Evolutionary conservation across 2,888 invertebrate genomes (phyloP).

Genomic region (Octonoba sinensis): DNA sequence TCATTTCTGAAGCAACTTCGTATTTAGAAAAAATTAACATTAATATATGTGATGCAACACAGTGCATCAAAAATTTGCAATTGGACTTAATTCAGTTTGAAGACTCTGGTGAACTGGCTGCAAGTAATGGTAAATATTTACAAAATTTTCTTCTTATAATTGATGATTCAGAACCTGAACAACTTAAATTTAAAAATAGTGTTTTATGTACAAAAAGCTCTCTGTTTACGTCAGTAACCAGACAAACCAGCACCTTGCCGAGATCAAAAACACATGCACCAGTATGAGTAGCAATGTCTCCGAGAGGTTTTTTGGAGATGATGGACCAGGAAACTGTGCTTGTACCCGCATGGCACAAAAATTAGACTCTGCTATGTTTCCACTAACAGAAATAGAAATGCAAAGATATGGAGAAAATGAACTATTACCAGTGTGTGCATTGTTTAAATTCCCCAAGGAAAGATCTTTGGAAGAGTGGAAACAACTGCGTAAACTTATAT

Average conservation of each 20-base stretch:
- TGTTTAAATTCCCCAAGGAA: background rate
- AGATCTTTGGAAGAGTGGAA: conserved; percentile 5
- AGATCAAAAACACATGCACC: background rate
- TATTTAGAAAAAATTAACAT: background rate
- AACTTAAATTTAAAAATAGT: background rate
- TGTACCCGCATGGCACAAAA: background rate
- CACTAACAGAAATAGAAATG: background rate
- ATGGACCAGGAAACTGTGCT: background rate
- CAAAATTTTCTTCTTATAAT: no score
- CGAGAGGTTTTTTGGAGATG: background rate
- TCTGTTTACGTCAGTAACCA: background rate
- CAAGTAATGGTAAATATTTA: no score
- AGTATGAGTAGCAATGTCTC: background rate
- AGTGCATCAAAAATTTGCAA: conserved; percentile 1
- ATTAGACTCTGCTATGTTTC: conserved; percentile 7
- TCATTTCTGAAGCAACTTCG: background rate
- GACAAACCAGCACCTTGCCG: background rate
- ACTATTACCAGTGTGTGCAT: background rate
- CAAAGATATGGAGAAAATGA: background rate
- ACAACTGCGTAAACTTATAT: background rate
- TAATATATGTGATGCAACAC: background rate
- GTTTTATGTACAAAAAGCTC: background rate
- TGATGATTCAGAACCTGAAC: no score
- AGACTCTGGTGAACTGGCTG: no score
- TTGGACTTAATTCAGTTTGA: background rate